Evolutionary conservation across 92 coral and sea anemone species (phyloP).

Genomic region (Parazoanthus darwini): DNA sequence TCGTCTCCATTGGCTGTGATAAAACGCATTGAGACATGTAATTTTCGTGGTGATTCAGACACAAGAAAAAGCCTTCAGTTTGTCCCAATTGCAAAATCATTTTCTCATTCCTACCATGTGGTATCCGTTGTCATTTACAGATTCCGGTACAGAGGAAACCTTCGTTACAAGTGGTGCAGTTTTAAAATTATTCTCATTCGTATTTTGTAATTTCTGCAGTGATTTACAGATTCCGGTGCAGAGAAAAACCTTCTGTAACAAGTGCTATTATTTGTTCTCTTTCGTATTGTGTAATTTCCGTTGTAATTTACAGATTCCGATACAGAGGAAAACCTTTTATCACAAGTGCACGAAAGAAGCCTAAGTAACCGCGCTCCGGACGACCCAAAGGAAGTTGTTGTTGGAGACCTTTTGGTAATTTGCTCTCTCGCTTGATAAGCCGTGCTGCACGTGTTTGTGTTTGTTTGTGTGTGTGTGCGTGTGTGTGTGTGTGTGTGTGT

Average conservation of each 20-base stretch:
- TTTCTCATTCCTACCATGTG: too few relatives aligned
- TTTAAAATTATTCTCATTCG: too few relatives aligned
- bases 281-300: too few relatives aligned
- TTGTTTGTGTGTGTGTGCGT: too few relatives aligned
- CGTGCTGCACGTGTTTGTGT: neutral
- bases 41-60: slow-evolving; percentile 2
- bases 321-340: slow-evolving; percentile 15
- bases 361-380: neutral
- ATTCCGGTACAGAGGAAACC: too few relatives aligned
- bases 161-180: too few relatives aligned
- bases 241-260: slow-evolving; percentile 19
- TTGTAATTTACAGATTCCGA: slow-evolving; percentile 25
- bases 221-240: slow-evolving; percentile 14
- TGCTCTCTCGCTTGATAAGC: neutral
- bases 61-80: slow-evolving; percentile 9
- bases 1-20: neutral
- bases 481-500: too few relatives aligned
- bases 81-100: neutral
- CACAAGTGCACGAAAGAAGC: slow-evolving; percentile 10
- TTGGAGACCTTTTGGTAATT: slow-evolving; percentile 75
- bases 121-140: too few relatives aligned
- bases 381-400: slow-evolving; percentile 47
- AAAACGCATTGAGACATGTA: neutral
- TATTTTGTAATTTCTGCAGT: neutral
- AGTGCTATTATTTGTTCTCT: neutral